Base-by-base conservation (phyloP, 2,888 invertebrate genomes). In the Clusia tigrina region DNA sequence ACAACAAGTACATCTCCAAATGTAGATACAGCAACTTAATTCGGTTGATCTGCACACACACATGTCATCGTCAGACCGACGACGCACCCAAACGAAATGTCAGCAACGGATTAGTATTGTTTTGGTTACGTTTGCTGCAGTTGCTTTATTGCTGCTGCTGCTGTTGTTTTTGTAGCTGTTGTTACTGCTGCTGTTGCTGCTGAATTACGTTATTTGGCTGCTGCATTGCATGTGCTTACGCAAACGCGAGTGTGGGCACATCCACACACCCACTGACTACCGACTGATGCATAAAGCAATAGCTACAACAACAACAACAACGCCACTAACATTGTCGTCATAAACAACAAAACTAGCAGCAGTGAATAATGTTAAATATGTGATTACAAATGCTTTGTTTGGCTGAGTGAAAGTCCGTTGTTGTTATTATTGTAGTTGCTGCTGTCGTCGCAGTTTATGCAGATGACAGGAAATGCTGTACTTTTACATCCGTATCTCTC, bases 191-290 rank as follows among this genome's bases (percentile, higher is more conserved):
- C 6, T 32, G 32, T 32, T 32, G 32, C 12, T 32, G 32, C 32
- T 32, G 6, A 6, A 6, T 32, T 32, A 9, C n/a, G 42, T 17
- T 42, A 3, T 42, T n/a, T 42, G 12, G 23, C 23, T 5, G 22
- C 24, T 5, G 52, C 12, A 5, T 23, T 52, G 52, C 24, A 52
- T n/a, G 5, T 20, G 22, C 5, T 20, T 52, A 52, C 10, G 52
- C 52, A 52, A 12, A n/a, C n/a, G 23, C 12, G 22, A 24, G 24
- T 22, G n/a, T 20, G 12, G 6, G 22, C 52, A 52, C 10, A 32
- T 55, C 5, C 32, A 57, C 32, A 25, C 24, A 54, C 1, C 57
- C 48, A 60, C 10, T 54, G 9, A 17, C 42, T n/a, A 18, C 59
- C 0, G 10, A 58, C 51, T 38, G 18, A 46, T 17, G 52, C 26